A percentile compares a stretch with the other conserved stretches of the same genome.
These are phyloP conservation scores for Drosophila melanosoma DNA, from an alignment of 2,888 invertebrate species.

Conservation along the genomic window DNA sequence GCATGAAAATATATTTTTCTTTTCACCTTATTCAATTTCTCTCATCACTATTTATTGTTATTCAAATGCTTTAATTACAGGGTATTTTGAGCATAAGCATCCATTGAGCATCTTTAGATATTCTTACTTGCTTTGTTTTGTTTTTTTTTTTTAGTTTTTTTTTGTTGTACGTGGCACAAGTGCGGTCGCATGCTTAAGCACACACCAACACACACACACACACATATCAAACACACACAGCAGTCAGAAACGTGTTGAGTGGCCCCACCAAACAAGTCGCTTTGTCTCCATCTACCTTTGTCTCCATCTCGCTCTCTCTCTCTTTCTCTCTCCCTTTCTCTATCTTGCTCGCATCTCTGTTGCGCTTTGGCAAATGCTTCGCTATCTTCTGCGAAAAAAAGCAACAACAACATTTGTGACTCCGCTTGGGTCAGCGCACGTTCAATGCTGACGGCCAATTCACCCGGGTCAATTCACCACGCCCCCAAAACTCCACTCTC, in stretches of 20 bases:
- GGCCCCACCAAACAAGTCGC: conserved; percentile 66
- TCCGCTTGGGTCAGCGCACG: conserved; percentile 53
- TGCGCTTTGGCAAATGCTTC: conserved; percentile 40
- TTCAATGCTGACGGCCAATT: conserved; percentile 33
- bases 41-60: background rate
- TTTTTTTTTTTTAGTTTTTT: conserved; percentile 55
- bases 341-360: conserved; percentile 47
- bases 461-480: conserved; percentile 1
- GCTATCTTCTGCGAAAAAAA: conserved; percentile 38
- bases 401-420: conserved; percentile 24
- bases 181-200: conserved; percentile 80
- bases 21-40: background rate
- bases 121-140: conserved; percentile 58
- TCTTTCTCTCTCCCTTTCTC: conserved; percentile 29
- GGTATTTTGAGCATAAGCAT: conserved; percentile 25
- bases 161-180: conserved; percentile 78
- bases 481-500: background rate
- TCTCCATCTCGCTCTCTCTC: conserved; percentile 20
- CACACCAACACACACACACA: conserved; percentile 53
- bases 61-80: conserved; percentile 6
- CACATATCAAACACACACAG: conserved; percentile 37
- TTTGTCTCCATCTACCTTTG: conserved; percentile 51
- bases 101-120: conserved; percentile 1
- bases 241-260: conserved; percentile 76
- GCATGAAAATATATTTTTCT: background rate